These are phyloP conservation scores for Chirona hameri DNA, from an alignment of 2,888 invertebrate genomes.

Conservation along the genomic window DNA sequence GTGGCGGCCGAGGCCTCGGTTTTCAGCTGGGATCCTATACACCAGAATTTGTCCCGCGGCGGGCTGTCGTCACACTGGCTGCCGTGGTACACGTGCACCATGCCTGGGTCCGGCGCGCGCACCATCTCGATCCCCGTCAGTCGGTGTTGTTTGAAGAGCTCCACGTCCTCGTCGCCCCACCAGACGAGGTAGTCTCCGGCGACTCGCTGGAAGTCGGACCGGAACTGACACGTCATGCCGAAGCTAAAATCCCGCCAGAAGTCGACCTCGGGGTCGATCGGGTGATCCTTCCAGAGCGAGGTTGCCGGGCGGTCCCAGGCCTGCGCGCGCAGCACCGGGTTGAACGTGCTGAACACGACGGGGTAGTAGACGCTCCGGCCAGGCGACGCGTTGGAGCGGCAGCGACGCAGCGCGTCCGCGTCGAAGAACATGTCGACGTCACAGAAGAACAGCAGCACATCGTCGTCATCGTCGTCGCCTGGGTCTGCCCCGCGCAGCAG, in stretches of 20 bases:
- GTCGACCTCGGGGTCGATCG: constrained; percentile 71
- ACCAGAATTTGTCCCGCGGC: constrained; percentile 68
- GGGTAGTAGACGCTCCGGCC: constrained; percentile 68
- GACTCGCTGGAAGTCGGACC: constrained; percentile 62
- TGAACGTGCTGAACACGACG: constrained; percentile 73
- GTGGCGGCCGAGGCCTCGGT: constrained; percentile 73
- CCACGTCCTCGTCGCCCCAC: constrained; percentile 78
- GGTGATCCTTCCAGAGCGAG: constrained; percentile 52
- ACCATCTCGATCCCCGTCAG: not conserved
- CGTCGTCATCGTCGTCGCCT: constrained; percentile 46
- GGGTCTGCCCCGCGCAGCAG: constrained; percentile 53
- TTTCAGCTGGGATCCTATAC: constrained; percentile 67
- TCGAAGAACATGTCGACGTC: constrained; percentile 75
- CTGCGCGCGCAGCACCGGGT: constrained; percentile 58
- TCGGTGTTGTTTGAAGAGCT: constrained; percentile 54
- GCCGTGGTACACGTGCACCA: not conserved
- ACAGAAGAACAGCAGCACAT: constrained; percentile 70
- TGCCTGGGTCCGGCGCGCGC: not conserved
- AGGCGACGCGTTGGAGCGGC: constrained; percentile 49
- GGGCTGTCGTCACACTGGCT: constrained; percentile 43
- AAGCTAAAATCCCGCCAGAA: constrained; percentile 79
- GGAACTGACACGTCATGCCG: constrained; percentile 76
- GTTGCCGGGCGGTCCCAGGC: not conserved
- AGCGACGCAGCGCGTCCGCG: constrained; percentile 65
- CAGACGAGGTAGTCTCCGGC: constrained; percentile 65